A percentile compares a stretch with the other conserved stretches of the same genome.
Conservation (phyloP, 2,888 invertebrate genomes). For the Lobophora halterata region DNA sequence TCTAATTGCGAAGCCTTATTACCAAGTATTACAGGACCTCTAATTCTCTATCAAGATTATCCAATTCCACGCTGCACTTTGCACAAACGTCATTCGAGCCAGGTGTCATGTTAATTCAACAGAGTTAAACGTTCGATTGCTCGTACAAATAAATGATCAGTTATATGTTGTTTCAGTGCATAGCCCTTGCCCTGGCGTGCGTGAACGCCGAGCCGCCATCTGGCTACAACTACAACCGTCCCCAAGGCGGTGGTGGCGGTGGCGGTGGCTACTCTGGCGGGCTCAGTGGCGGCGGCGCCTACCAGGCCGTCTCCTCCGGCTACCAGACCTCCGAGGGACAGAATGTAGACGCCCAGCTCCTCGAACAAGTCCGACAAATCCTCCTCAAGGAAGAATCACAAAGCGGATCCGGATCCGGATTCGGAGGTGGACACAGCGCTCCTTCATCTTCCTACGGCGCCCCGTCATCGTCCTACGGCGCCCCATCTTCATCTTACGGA, state of each 20-base stretch:
- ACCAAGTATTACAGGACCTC: too few species aligned
- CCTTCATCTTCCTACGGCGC: constrained; percentile 86
- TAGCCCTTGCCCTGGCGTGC: constrained; percentile 89
- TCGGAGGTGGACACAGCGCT: constrained; percentile 81
- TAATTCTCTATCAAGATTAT: too few species aligned
- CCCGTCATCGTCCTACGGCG: constrained; percentile 82
- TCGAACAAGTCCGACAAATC: constrained; percentile 92
- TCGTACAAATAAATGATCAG: too few species aligned
- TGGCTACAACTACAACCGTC: constrained; percentile 88
- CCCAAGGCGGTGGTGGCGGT: constrained; percentile 76
- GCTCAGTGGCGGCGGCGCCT: constrained; percentile 83
- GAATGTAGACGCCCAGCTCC: constrained; percentile 88
- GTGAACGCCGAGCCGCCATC: constrained; percentile 88
- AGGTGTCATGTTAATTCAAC: too few species aligned
- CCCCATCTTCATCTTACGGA: constrained; percentile 79
- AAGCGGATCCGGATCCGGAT: constrained; percentile 75
- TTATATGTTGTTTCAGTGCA: constrained; percentile 80
- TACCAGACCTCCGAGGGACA: constrained; percentile 91
- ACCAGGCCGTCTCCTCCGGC: constrained; percentile 88
- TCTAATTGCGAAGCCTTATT: too few species aligned
- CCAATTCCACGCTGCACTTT: too few species aligned
- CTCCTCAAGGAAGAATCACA: constrained; percentile 89
- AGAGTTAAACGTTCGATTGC: too few species aligned
- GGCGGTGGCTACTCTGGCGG: constrained; percentile 60
- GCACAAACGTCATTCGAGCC: too few species aligned